Base-by-base conservation (phyloP, 2,888 invertebrate species). In the Mythimna pallens region DNA sequence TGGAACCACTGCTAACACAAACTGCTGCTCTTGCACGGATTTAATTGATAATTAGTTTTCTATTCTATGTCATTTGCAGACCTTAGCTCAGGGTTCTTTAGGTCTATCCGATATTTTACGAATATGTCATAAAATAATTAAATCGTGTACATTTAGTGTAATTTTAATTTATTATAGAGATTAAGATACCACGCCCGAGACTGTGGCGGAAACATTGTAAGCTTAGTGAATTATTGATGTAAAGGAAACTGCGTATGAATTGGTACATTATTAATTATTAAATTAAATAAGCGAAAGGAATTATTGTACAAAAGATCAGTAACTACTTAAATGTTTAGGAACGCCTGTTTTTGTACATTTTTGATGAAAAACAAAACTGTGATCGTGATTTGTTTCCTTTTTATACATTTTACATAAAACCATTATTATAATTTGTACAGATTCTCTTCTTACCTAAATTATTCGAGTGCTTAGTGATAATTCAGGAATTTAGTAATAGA, bases 261-360 rank as follows among this genome's bases (percentile, higher is more conserved):
- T 79, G 81, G 70, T 81, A 75, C 30, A 69, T 67, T 25, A 64
- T 50, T n/a, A 30, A 52, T 76, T 30, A 63, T 47, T 30, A 65
- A 62, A 58, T 47, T 20, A 62, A 73, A n/a, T 78, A 80, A 79
- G 75, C 61, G 34, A 75, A 78, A 64, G 69, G 74, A 81, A 82
- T 78, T 86, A 82, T 83, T 87, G 86, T 87, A 88, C 85, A 87
- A 87, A 87, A 77, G 43, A 70, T 65, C 50, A 64, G 65, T 65
- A 66, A 67, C 59, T 65, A 66, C 58, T 73, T 70, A 58, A 82
- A 69, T 36, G 17, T 65, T 69, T 73, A 84, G 64, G 58, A 64
- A 61, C 43, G 54, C 20, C 63, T 66, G 58, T 76, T 63, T 73
- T 80, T 74, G 65, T 78, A 81, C 14, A 78, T 80, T 74, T 76